phyloP scores from a whole-genome alignment of 2,888 invertebrate species.

The Proisotoma minuta region DNA sequence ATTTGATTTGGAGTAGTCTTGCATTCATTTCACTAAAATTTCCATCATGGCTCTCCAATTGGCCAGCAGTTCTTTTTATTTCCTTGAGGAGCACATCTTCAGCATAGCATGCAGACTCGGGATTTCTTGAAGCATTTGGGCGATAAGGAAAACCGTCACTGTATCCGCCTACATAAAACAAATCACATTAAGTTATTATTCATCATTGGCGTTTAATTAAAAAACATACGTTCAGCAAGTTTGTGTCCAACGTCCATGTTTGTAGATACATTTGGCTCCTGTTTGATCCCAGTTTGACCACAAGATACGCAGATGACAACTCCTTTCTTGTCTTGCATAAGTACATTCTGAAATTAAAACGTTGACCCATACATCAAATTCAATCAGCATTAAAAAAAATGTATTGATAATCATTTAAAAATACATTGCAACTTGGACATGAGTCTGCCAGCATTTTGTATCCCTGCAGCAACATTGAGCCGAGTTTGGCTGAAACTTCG shows the following conservation, averaged over 20 bases:
- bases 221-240: background rate
- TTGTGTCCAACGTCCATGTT: constrained; percentile 1
- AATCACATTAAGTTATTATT: background rate
- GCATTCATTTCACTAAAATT: too few species aligned
- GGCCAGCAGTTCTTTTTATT: background rate
- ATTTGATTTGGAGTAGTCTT: constrained; percentile 13
- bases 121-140: background rate
- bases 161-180: background rate
- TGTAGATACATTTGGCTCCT: background rate
- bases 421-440: constrained; percentile 34
- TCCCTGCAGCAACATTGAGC: constrained; percentile 34
- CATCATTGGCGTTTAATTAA: background rate
- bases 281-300: background rate
- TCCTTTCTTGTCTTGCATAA: constrained; percentile 38
- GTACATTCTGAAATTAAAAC: constrained; percentile 27
- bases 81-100: constrained; percentile 3
- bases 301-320: constrained; percentile 30
- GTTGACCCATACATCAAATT: too few species aligned
- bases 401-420: constrained; percentile 1
- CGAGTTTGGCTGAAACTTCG: constrained; percentile 30
- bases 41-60: background rate
- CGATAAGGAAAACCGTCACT: background rate
- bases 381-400: constrained; percentile 3
- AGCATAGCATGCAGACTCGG: background rate
- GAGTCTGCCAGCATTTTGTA: constrained; percentile 36